These are phyloP conservation scores for Acanthaster planci DNA, from an alignment of 35 echinoderm and acorn worm genomes.

Conservation along the genomic window DNA sequence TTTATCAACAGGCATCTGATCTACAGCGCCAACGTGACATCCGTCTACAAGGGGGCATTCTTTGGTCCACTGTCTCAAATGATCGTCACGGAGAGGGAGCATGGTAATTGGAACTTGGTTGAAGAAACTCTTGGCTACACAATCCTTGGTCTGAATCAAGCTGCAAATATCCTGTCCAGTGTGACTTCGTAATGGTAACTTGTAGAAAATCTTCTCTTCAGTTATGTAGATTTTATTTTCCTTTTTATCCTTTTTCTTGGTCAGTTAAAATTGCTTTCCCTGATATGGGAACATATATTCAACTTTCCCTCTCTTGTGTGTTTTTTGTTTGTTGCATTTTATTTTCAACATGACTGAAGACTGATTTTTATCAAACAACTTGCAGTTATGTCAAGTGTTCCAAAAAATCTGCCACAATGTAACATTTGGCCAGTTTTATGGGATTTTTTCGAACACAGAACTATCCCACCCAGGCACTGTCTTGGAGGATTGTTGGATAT, in stretches of 20 bases:
- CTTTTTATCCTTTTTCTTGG: neutral
- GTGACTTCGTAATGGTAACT: neutral
- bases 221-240: neutral
- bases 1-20: slow-evolving; percentile 25
- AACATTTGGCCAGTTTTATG: too few relatives aligned
- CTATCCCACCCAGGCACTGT: too few relatives aligned
- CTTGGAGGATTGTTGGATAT: too few relatives aligned
- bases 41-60: slow-evolving; percentile 22
- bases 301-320: too few relatives aligned
- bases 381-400: too few relatives aligned
- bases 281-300: too few relatives aligned
- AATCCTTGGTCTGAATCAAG: neutral
- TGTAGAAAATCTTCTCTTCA: neutral
- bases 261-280: too few relatives aligned
- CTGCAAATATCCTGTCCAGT: slow-evolving; percentile 1
- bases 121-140: slow-evolving; percentile 4
- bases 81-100: neutral
- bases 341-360: too few relatives aligned
- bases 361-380: too few relatives aligned
- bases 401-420: too few relatives aligned
- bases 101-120: neutral
- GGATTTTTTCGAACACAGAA: too few relatives aligned
- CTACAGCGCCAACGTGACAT: neutral
- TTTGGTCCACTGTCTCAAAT: neutral
- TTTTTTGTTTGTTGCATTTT: too few relatives aligned